Conservation (phyloP, 1,140 invertebrate species). For the Drosophila truncata region DNA sequence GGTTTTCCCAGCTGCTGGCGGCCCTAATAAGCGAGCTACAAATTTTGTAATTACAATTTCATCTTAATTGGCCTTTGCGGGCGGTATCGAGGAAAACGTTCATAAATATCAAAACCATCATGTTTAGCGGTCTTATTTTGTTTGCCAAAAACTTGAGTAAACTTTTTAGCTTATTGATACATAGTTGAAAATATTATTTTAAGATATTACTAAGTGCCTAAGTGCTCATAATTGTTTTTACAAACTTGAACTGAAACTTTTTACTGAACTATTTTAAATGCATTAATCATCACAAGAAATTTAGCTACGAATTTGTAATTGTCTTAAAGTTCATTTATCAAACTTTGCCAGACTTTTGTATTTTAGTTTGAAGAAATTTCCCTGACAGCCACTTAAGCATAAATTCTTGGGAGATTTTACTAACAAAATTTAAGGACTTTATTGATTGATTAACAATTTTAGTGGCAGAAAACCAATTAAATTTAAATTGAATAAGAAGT, state of each 20-base stretch:
- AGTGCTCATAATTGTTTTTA: slow-evolving; percentile 7
- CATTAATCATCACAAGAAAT: not conserved
- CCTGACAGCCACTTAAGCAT: not conserved
- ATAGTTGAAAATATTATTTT: not conserved
- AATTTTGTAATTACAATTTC: slow-evolving; percentile 49
- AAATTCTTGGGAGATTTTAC: not conserved
- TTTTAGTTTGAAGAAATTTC: not conserved
- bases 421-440: not conserved
- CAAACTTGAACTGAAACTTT: not conserved
- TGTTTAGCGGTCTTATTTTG: slow-evolving; percentile 10
- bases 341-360: not conserved
- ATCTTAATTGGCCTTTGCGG: slow-evolving; percentile 17
- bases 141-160: not conserved
- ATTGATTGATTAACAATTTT: not conserved
- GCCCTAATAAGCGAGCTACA: slow-evolving; percentile 46
- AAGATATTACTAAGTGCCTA: not conserved
- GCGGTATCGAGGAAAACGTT: not conserved
- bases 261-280: slow-evolving; percentile 2
- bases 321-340: not conserved
- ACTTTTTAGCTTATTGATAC: not conserved
- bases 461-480: not conserved
- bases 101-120: slow-evolving; percentile 22
- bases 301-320: not conserved
- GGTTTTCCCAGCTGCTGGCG: slow-evolving; percentile 30
- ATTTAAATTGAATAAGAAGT: not conserved